phyloP scores from a whole-genome alignment of 2,113 vertebrate species.

The Varanus komodoensis region DNA sequence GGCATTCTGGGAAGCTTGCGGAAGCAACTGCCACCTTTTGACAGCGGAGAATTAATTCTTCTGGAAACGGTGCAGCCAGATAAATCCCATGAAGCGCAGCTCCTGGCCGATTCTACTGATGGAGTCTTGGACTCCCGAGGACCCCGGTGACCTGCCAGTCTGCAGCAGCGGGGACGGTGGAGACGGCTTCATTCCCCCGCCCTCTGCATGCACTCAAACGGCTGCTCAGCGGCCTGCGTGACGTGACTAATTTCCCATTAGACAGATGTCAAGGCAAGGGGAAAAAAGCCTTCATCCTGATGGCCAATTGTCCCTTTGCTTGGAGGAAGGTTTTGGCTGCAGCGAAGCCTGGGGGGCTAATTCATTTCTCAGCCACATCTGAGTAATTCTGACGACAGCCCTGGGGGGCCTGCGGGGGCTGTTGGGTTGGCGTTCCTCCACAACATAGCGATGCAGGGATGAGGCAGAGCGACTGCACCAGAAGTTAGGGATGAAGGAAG shows the following conservation, averaged over 20 bases:
- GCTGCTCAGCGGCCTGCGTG: not conserved
- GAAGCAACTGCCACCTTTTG: not conserved
- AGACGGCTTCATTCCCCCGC: no score
- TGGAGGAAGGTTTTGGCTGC: not conserved
- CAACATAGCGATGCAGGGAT: not conserved
- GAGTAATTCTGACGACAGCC: not conserved
- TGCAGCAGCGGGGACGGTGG: not conserved
- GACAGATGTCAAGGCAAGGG: not conserved
- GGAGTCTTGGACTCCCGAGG: not conserved
- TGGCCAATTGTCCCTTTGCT: not conserved
- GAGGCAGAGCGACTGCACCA: no score
- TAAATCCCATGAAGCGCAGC: not conserved
- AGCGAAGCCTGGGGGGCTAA: not conserved
- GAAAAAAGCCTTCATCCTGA: not conserved
- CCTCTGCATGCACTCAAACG: not conserved
- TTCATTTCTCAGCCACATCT: not conserved
- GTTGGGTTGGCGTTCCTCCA: not conserved
- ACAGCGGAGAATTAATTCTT: constrained; percentile 11
- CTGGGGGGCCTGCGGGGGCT: no score
- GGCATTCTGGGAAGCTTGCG: not conserved
- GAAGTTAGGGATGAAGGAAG: not conserved
- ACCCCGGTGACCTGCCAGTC: not conserved
- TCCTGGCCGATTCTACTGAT: not conserved
- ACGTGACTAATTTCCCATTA: not conserved
- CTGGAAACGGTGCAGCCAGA: not conserved